Percentiles rank a stretch among this genome's conserved stretches.
Conservation (phyloP, 1,140 invertebrate genomes). For the Drosophila saltans region DNA sequence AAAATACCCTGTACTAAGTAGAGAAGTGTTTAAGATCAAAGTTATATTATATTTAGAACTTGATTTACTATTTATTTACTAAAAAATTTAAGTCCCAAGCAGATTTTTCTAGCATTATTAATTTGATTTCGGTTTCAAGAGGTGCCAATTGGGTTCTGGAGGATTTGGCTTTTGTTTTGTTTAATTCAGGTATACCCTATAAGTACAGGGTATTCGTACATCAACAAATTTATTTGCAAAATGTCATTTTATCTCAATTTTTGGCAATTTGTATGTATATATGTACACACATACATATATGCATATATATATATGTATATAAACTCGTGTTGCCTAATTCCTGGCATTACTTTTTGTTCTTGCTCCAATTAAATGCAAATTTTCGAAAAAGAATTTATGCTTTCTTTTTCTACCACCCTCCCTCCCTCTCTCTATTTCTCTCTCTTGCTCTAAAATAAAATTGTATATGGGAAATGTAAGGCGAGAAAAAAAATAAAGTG, state of each 20-base stretch:
- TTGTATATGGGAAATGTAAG: not conserved
- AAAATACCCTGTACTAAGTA: not conserved
- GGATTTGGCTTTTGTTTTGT: no score
- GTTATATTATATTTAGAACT: no score
- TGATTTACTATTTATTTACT: no score
- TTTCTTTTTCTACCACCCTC: not conserved
- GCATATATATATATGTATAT: not conserved
- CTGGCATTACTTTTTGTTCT: conserved; percentile 7
- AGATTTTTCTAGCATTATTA: no score
- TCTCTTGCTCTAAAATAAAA: not conserved
- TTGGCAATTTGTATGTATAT: conserved; percentile 1
- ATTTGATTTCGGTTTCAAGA: no score
- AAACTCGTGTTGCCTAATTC: conserved; percentile 6
- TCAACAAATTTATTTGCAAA: conserved; percentile 7
- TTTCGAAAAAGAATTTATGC: conserved; percentile 25
- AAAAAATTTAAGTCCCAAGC: no score
- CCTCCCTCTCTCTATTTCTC: not conserved
- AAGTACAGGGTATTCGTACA: not conserved
- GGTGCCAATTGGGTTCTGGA: no score
- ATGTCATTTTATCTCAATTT: conserved; percentile 5
- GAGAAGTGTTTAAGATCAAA: no score
- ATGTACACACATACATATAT: no score
- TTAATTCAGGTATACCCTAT: no score
- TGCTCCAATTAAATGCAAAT: conserved; percentile 40
- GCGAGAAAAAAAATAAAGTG: not conserved